These are phyloP conservation scores for Neopipo cinnamomea DNA, from an alignment of 2,113 vertebrate species.

Conservation along the genomic window DNA sequence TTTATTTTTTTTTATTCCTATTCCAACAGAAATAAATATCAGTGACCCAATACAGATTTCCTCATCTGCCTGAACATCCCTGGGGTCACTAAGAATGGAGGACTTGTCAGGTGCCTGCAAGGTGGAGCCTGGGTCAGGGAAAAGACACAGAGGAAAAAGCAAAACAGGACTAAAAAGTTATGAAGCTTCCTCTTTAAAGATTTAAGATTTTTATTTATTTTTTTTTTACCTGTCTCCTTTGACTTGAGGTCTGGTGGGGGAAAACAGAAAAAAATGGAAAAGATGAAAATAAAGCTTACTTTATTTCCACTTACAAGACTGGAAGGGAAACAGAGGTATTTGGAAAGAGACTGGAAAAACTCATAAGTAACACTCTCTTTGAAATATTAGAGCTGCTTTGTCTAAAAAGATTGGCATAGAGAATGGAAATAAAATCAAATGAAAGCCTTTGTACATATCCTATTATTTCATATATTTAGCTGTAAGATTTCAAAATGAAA, in stretches of 20 bases:
- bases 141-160: not conserved
- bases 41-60: not conserved
- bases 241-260: not conserved
- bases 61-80: not conserved
- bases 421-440: conserved; percentile 66
- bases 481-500: conserved; percentile 64
- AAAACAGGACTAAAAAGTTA: not conserved
- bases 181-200: not conserved
- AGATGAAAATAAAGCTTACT: not conserved
- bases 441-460: conserved; percentile 59
- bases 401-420: conserved; percentile 60
- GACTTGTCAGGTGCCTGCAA: not conserved
- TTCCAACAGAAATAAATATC: not conserved
- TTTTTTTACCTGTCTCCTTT: not conserved
- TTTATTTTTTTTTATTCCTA: not conserved
- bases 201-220: not conserved
- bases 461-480: conserved; percentile 70
- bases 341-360: conserved; percentile 53
- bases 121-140: accelerated
- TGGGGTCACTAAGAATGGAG: not conserved
- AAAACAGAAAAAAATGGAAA: not conserved
- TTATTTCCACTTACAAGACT: not conserved
- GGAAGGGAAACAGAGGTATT: conserved; percentile 23
- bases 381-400: conserved; percentile 62
- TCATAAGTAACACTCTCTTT: conserved; percentile 57